A percentile compares a stretch with the other conserved stretches of the same genome.
These are phyloP conservation scores for Megathymus violae DNA, from an alignment of 1,140 invertebrate genomes.

Conservation along the genomic window DNA sequence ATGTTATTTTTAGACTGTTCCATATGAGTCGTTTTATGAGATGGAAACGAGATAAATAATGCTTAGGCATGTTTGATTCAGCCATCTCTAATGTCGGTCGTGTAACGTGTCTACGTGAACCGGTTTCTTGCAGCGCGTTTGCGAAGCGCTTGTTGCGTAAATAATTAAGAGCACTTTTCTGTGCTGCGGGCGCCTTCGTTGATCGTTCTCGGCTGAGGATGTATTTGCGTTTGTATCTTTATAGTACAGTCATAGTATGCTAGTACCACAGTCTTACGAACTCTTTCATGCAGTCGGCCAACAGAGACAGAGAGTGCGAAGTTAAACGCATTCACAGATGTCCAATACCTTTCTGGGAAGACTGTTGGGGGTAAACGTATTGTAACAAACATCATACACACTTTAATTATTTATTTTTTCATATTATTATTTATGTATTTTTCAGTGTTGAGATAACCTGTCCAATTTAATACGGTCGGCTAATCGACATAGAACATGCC, in stretches of 20 bases:
- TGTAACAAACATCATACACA: too few species aligned
- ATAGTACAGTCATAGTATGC: not conserved
- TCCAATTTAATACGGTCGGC: too few species aligned
- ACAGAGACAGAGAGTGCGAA: not conserved
- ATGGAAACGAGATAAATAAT: constrained; percentile 24
- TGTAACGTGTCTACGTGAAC: constrained; percentile 20
- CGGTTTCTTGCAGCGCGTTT: constrained; percentile 49
- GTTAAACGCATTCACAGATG: not conserved
- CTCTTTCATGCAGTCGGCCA: too few species aligned
- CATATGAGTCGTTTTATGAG: not conserved
- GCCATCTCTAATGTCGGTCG: constrained; percentile 25
- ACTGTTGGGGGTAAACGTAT: too few species aligned
- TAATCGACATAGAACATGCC: too few species aligned
- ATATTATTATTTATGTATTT: too few species aligned
- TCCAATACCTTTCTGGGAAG: too few species aligned
- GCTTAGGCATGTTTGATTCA: constrained; percentile 27
- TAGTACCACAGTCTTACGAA: not conserved
- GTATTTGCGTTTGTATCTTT: constrained; percentile 4
- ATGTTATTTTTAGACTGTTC: not conserved
- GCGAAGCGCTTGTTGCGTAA: constrained; percentile 55
- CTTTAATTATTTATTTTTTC: too few species aligned
- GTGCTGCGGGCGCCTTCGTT: constrained; percentile 41
- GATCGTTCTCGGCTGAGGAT: constrained; percentile 32
- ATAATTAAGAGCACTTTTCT: constrained; percentile 75
- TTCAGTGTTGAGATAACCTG: too few species aligned